phyloP scores from a whole-genome alignment of 2,797 vertebrate species.

The Takifugu rubripes region DNA sequence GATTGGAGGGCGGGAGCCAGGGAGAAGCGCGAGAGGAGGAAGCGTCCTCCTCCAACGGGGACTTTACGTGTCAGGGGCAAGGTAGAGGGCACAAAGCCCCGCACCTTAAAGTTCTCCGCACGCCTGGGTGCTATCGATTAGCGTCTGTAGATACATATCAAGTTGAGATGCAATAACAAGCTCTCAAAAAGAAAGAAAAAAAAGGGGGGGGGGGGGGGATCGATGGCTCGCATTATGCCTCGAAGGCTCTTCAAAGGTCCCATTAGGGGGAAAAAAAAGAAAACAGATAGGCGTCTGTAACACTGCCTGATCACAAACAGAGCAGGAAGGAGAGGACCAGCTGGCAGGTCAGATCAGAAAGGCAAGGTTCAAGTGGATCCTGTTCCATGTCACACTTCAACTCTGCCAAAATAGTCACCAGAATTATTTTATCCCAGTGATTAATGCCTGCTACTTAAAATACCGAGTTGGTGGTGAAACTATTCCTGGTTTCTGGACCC shows the following conservation, averaged over 20 bases:
- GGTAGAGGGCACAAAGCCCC: neutral
- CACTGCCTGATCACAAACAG: constrained; percentile 50
- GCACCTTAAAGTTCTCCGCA: constrained; percentile 64
- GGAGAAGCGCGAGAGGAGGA: constrained; percentile 48
- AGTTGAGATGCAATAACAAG: constrained; percentile 63
- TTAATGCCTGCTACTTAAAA: constrained; percentile 22
- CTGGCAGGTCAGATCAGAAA: constrained; percentile 48
- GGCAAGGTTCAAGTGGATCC: constrained; percentile 56
- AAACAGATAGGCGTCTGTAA: constrained; percentile 51
- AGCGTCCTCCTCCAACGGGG: constrained; percentile 36
- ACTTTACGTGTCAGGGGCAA: constrained; percentile 48
- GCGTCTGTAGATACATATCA: constrained; percentile 31
- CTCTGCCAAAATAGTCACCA: constrained; percentile 21
- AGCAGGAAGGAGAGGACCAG: constrained; percentile 36
- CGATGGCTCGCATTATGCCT: constrained; percentile 59
- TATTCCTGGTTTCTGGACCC: constrained; percentile 4
- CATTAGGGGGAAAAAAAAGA: constrained; percentile 13
- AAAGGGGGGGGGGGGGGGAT: constrained; percentile 21
- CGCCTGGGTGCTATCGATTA: constrained; percentile 55
- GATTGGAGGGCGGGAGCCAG: constrained; percentile 43
- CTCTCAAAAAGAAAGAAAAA: constrained; percentile 49
- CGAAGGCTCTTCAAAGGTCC: constrained; percentile 65
- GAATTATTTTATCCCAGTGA: constrained; percentile 45
- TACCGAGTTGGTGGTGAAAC: constrained; percentile 12
- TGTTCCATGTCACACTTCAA: constrained; percentile 36